Conservation (phyloP, 2,888 invertebrate genomes). For the Caenorhabditis doughertyi region DNA sequence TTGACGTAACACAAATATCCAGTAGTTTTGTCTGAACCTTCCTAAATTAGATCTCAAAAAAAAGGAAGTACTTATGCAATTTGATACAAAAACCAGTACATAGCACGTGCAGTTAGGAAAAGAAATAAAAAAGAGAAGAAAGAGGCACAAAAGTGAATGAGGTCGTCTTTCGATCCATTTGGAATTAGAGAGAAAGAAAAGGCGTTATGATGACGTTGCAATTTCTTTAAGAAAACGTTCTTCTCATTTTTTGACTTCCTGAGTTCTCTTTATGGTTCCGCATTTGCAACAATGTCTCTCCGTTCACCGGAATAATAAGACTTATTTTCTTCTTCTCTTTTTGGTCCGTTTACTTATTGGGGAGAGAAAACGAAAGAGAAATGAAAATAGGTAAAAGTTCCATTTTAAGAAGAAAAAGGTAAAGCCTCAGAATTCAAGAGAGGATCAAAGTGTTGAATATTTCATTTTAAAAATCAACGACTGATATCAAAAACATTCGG, state of each 20-base stretch:
- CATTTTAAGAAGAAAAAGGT: not conserved
- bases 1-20: conserved; percentile 26
- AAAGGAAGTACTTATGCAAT: conserved; percentile 25
- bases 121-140: conserved; percentile 14
- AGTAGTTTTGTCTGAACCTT: not conserved
- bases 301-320: conserved; percentile 36
- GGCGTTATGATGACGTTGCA: conserved; percentile 48
- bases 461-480: conserved; percentile 29
- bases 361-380: not conserved
- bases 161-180: conserved; percentile 46
- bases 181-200: conserved; percentile 54
- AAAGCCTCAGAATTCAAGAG: conserved; percentile 42
- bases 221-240: conserved; percentile 10
- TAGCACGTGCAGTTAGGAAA: conserved; percentile 17
- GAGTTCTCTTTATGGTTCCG: conserved; percentile 1
- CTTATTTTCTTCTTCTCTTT: conserved; percentile 5
- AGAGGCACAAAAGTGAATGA: conserved; percentile 21
- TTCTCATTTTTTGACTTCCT: not conserved
- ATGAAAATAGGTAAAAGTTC: conserved; percentile 3
- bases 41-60: conserved; percentile 5
- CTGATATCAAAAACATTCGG: conserved; percentile 20
- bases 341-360: not conserved
- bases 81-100: conserved; percentile 24
- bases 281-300: conserved; percentile 34
- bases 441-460: conserved; percentile 30